Evolutionary conservation across 2,888 invertebrate genomes (phyloP).

Genomic region (Podabrus alpinus): DNA sequence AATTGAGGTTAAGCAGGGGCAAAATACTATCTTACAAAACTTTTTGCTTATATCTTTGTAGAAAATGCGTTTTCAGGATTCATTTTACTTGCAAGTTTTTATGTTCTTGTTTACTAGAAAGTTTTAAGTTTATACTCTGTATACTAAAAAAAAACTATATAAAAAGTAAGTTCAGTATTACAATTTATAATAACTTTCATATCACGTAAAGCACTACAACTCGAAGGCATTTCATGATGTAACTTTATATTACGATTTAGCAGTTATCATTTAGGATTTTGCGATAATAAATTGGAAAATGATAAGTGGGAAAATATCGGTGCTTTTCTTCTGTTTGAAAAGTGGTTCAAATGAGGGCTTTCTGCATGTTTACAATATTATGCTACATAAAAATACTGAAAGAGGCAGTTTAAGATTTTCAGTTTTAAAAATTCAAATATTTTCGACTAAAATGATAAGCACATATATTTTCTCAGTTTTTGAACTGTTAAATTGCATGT

Average conservation of each 20-base stretch:
- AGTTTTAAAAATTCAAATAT: too few species aligned
- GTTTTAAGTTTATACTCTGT: slow-evolving; percentile 19
- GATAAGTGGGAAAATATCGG: not conserved
- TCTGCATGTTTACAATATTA: too few species aligned
- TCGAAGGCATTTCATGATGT: not conserved
- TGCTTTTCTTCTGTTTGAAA: too few species aligned
- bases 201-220: not conserved
- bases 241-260: too few species aligned
- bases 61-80: slow-evolving; percentile 36
- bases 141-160: not conserved
- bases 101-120: slow-evolving; percentile 45
- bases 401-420: too few species aligned
- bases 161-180: not conserved
- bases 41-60: not conserved
- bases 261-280: not conserved
- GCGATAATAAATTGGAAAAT: not conserved
- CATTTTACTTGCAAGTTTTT: slow-evolving; percentile 40
- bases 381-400: too few species aligned
- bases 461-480: too few species aligned
- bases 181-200: not conserved
- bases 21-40: not conserved
- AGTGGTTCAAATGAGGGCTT: too few species aligned
- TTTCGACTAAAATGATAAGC: too few species aligned
- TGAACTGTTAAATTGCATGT: too few species aligned
- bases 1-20: not conserved